Evolutionary conservation across 2,113 vertebrate species (phyloP).

Genomic region (Isichthys henryi): DNA sequence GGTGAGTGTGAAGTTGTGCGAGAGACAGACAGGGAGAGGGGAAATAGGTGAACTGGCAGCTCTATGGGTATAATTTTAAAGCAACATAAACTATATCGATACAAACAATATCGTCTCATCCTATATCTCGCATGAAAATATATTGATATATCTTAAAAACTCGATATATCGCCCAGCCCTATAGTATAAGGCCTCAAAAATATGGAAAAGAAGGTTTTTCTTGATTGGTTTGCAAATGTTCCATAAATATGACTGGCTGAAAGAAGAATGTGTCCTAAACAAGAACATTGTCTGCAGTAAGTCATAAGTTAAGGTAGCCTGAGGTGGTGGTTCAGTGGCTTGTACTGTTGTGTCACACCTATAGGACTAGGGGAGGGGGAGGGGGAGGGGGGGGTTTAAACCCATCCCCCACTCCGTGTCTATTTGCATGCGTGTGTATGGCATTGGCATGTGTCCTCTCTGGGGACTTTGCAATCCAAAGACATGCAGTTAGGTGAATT

Average conservation of each 20-base stretch:
- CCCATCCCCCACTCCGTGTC: neutral
- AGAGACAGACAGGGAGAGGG: too few relatives aligned
- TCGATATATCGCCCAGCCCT: too few relatives aligned
- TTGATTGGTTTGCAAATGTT: neutral
- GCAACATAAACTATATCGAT: too few relatives aligned
- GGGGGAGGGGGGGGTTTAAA: neutral
- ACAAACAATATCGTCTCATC: too few relatives aligned
- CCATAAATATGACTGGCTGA: slow-evolving; percentile 1
- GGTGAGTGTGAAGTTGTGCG: too few relatives aligned
- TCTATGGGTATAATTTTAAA: too few relatives aligned
- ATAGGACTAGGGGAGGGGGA: neutral
- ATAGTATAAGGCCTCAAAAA: neutral
- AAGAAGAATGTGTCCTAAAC: neutral
- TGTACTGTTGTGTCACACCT: neutral
- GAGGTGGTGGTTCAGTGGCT: neutral
- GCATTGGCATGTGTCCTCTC: neutral
- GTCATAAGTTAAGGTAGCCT: neutral
- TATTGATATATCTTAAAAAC: neutral
- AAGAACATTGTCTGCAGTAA: neutral
- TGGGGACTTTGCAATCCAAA: neutral
- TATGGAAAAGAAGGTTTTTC: neutral
- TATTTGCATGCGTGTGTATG: neutral
- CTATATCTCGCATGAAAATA: neutral
- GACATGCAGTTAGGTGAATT: neutral
- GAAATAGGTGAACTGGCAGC: too few relatives aligned